Evolutionary conservation across 2,888 invertebrate genomes (phyloP), one percentile per base, ranked within the genome.

Genomic region (Notodonta dromedarius): DNA sequence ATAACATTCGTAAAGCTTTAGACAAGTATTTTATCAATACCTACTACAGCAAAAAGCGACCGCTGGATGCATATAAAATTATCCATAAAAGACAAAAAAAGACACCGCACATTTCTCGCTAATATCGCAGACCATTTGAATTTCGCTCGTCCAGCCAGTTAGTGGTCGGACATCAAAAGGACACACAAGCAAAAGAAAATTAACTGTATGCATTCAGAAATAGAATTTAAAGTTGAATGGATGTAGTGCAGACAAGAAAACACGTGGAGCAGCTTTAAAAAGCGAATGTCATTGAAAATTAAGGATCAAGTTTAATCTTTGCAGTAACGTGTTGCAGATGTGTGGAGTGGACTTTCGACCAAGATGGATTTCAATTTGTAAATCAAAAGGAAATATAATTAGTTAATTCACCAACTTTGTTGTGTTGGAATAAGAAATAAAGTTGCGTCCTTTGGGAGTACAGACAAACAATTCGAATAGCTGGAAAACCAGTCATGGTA

Each of bases 121-220:
- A 68, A 72, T 68, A 55, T 67, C 56, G 51, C 60, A 63, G 57
- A 56, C 65, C 58, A 65, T 76, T 71, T 66, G 46, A 65, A 62
- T 63, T 67, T 59, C 60, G 16, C 61, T 67, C 63, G 48, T 60
- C 61, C 58, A 46, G 51, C 61, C 58, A 46, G 51, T 63, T 63
- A 63, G 52, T 62, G 50, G 51, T 12, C 50, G 51, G 56, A 69
- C 61, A 67, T 71, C 67, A 73, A 71, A 69, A 54, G 58, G 50
- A 56, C 6, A 11, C 40, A 3, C 58, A 64, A 59, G 11, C 24
- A 5, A 61, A 66, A 46, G 9, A 66, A 7, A 11, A 51, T 16
- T 4, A 24, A 16, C 32, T 51, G 51, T 51, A 51, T 51, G 14
- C 5, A 9, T 7, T 4, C 24, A 11, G 8, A 32, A 11, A 24